Conservation (phyloP, 2,888 invertebrate species). For the Campoletis raptor region DNA sequence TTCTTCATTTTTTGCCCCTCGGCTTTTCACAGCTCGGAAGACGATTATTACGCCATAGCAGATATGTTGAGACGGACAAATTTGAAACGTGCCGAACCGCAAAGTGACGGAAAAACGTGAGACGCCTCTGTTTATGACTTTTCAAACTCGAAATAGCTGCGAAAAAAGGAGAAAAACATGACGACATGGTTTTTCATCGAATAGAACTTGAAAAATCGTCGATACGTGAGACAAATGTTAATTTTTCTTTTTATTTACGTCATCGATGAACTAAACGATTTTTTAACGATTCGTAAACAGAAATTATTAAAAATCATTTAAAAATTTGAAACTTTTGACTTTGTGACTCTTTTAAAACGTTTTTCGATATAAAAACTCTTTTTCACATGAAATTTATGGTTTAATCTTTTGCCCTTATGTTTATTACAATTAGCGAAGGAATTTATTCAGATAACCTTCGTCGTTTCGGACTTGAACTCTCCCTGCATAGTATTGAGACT, state of each 20-base stretch:
- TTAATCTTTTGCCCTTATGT: slow-evolving; percentile 2
- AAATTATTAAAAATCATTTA: background rate
- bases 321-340: background rate
- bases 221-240: slow-evolving; percentile 3
- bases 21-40: slow-evolving; percentile 9
- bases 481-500: slow-evolving; percentile 28
- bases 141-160: slow-evolving; percentile 39
- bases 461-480: slow-evolving; percentile 17
- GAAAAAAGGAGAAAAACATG: slow-evolving; percentile 5
- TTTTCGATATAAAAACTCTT: background rate
- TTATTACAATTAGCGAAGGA: slow-evolving; percentile 41
- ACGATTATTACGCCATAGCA: slow-evolving; percentile 19
- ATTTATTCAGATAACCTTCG: slow-evolving; percentile 52
- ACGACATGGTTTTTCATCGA: slow-evolving; percentile 7
- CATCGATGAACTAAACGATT: background rate
- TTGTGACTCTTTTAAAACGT: background rate
- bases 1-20: background rate
- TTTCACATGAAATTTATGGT: background rate
- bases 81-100: slow-evolving; percentile 17
- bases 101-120: slow-evolving; percentile 15
- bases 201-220: slow-evolving; percentile 1
- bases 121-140: background rate
- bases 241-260: background rate
- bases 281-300: background rate
- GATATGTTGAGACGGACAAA: slow-evolving; percentile 5